Evolutionary conservation across 2,113 vertebrate species (phyloP).

Genomic region (Vulpes lagopus): DNA sequence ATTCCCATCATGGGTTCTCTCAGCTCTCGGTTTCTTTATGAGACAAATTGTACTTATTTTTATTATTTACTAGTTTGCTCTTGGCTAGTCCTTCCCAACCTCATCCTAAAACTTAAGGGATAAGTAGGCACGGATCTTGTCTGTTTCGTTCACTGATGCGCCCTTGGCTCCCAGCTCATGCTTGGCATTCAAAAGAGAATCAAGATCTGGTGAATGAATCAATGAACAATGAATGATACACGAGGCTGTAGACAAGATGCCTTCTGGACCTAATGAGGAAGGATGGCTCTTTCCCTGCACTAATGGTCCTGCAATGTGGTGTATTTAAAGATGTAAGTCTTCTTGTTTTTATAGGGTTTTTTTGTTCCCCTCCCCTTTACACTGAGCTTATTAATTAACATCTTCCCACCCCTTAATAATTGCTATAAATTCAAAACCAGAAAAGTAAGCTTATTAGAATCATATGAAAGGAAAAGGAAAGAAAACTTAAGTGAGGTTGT

Average conservation of each 20-base stretch:
- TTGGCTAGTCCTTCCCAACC: background rate
- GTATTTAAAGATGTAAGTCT: background rate
- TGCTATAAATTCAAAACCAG: slow-evolving; percentile 66
- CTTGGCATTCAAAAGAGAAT: background rate
- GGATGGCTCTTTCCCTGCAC: background rate
- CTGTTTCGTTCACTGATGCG: background rate
- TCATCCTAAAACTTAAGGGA: background rate
- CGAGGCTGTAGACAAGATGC: background rate
- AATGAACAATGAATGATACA: background rate
- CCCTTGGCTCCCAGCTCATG: background rate
- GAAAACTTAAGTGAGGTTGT: slow-evolving; percentile 52
- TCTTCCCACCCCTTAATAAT: slow-evolving; percentile 65
- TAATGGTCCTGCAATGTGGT: background rate
- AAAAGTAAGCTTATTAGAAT: slow-evolving; percentile 69
- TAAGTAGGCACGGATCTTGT: background rate
- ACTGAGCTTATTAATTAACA: slow-evolving; percentile 71
- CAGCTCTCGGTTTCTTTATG: background rate
- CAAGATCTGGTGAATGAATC: background rate
- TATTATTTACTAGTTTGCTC: background rate
- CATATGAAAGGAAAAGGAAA: slow-evolving; percentile 47
- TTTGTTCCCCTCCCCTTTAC: slow-evolving; percentile 31
- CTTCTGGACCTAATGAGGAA: slow-evolving; percentile 36
- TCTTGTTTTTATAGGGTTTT: slow-evolving; percentile 54
- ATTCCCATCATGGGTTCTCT: background rate
- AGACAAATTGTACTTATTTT: background rate